phyloP scores from a whole-genome alignment of 1,140 invertebrate genomes.

The Zaprionus nigranus region DNA sequence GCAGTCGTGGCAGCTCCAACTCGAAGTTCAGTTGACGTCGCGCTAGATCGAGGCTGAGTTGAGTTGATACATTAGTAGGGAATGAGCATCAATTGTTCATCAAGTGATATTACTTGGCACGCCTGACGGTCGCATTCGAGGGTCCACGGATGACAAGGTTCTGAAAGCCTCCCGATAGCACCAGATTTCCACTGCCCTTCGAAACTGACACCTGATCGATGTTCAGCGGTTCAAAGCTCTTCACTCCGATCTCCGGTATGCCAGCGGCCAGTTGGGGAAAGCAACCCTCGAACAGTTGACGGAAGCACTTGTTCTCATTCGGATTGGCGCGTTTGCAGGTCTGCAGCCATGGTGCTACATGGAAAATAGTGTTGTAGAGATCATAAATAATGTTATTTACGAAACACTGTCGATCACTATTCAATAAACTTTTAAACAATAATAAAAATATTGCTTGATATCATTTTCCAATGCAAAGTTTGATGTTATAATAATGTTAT shows the following conservation, averaged over 20 bases:
- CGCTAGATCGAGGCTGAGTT: constrained; percentile 84
- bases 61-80: neutral
- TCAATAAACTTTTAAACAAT: neutral
- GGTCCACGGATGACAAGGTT: constrained; percentile 85
- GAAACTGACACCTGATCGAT: constrained; percentile 85
- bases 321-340: constrained; percentile 77
- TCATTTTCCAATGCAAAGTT: no score
- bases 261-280: constrained; percentile 83
- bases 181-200: constrained; percentile 85
- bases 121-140: constrained; percentile 84
- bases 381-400: neutral
- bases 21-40: constrained; percentile 85
- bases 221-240: constrained; percentile 85
- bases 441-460: neutral
- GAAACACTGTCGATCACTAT: no score
- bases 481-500: no score
- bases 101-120: constrained; percentile 60
- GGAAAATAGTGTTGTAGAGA: neutral
- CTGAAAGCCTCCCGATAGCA: constrained; percentile 84
- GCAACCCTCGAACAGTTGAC: constrained; percentile 73
- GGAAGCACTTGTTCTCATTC: constrained; percentile 82
- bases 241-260: constrained; percentile 85
- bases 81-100: neutral
- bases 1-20: constrained; percentile 85
- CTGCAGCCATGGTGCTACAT: constrained; percentile 75